phyloP scores from a whole-genome alignment of 2,888 invertebrate genomes.

The Synanthedon andrenaeformis region DNA sequence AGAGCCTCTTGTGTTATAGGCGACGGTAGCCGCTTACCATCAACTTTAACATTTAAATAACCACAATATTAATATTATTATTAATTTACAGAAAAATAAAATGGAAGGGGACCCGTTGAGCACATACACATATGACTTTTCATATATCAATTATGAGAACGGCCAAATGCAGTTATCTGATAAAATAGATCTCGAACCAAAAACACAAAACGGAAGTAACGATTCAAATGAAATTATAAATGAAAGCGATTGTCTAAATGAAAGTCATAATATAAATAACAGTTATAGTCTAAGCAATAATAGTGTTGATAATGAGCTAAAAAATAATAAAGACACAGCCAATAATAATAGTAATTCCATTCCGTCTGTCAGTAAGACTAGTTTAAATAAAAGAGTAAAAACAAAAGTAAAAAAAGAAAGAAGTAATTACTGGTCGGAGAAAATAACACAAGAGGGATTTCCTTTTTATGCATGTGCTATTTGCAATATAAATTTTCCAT shows the following conservation, averaged over 20 bases:
- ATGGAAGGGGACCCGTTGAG: slow-evolving; percentile 44
- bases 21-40: too few species aligned
- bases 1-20: too few species aligned
- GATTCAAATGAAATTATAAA: too few species aligned
- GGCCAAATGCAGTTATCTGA: background rate
- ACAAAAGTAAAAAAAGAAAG: slow-evolving; percentile 22
- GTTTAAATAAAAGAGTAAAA: slow-evolving; percentile 9
- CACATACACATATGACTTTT: slow-evolving; percentile 14
- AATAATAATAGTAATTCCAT: too few species aligned
- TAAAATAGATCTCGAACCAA: background rate
- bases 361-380: background rate
- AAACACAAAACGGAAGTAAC: too few species aligned
- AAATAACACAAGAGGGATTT: slow-evolving; percentile 42
- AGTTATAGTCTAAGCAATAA: too few species aligned
- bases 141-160: slow-evolving; percentile 6
- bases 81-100: slow-evolving; percentile 5
- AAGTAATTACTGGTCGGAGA: slow-evolving; percentile 44
- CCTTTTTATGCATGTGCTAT: slow-evolving; percentile 54
- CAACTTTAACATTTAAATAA: too few species aligned
- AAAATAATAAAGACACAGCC: too few species aligned
- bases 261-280: too few species aligned
- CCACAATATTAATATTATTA: too few species aligned
- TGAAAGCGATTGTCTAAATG: too few species aligned
- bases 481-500: slow-evolving; percentile 40
- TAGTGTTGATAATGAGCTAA: too few species aligned